phyloP scores from a whole-genome alignment of 2,113 vertebrate species.

The Pomatostomus ruficeps region DNA sequence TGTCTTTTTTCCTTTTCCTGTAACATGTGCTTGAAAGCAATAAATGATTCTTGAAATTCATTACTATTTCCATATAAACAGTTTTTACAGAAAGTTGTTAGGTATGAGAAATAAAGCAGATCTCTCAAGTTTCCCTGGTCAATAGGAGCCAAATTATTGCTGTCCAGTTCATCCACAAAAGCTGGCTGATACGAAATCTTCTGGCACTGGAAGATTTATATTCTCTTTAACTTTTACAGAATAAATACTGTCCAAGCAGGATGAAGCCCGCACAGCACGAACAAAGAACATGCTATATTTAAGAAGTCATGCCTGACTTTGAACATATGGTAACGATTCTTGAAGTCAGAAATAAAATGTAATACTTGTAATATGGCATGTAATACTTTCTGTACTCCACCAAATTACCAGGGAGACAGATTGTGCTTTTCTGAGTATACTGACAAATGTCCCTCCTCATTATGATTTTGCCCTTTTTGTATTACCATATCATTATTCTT shows the following conservation, averaged over 20 bases:
- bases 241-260: background rate
- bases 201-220: constrained; percentile 1
- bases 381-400: constrained; percentile 61
- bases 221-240: background rate
- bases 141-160: constrained; percentile 1
- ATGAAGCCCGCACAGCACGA: background rate
- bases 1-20: background rate
- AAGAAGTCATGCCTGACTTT: constrained; percentile 58
- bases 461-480: constrained; percentile 51
- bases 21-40: background rate
- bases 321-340: constrained; percentile 64
- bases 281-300: constrained; percentile 50
- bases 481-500: constrained; percentile 42
- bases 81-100: constrained; percentile 7
- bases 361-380: constrained; percentile 51
- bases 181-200: background rate
- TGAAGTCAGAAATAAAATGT: constrained; percentile 62
- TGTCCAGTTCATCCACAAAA: constrained; percentile 29
- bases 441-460: constrained; percentile 61
- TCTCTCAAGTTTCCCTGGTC: background rate
- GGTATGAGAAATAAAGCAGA: constrained; percentile 30
- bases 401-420: constrained; percentile 62
- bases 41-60: background rate
- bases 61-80: background rate
- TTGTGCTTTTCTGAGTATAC: constrained; percentile 53